These are phyloP conservation scores for Odocoileus hemionus DNA, from an alignment of 2,113 vertebrate genomes.

Conservation along the genomic window DNA sequence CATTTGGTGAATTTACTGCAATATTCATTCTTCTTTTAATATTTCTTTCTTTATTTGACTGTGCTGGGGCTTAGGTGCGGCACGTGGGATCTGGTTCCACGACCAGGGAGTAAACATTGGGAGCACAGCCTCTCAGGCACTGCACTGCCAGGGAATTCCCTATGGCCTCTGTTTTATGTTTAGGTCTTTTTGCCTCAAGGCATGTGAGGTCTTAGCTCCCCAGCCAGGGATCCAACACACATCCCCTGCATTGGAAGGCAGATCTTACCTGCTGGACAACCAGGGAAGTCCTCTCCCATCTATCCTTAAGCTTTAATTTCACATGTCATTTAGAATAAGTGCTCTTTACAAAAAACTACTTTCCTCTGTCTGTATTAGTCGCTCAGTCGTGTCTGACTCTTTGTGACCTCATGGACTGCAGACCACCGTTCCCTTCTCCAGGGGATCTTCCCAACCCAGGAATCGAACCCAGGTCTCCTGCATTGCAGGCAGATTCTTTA, in stretches of 20 bases:
- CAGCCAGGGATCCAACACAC: background rate
- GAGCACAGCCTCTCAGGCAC: accelerated
- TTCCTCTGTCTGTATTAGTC: background rate
- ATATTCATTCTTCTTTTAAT: background rate
- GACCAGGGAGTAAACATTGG: background rate
- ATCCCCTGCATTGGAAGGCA: background rate
- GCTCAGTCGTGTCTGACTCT: accelerated
- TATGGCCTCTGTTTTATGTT: background rate
- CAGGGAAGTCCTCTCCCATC: accelerated
- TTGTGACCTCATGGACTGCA: background rate
- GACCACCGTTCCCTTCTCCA: no score
- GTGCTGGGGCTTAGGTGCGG: background rate
- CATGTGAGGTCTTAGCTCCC: background rate
- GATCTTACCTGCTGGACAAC: background rate
- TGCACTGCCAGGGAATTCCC: background rate
- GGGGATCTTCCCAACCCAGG: no score
- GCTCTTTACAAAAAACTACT: background rate
- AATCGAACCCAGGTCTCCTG: no score
- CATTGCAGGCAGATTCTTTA: no score
- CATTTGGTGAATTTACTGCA: background rate
- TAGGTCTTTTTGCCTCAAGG: accelerated
- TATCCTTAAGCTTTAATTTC: accelerated
- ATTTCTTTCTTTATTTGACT: background rate
- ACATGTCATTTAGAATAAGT: accelerated
- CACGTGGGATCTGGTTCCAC: background rate